Evolutionary conservation across 2,888 invertebrate species (phyloP).

Genomic region (Aphidius colemani): DNA sequence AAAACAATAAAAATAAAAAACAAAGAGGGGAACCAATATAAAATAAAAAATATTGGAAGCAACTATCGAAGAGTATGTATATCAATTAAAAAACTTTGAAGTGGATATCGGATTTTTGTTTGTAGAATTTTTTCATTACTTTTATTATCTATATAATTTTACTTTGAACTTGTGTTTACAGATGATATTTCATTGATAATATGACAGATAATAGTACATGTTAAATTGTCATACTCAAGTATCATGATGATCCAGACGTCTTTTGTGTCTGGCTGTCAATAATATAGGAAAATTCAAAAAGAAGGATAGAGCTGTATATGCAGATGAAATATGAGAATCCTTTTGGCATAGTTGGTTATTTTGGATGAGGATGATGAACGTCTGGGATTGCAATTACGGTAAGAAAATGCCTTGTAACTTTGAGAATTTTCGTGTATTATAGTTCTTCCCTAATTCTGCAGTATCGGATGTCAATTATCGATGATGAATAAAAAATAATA

Average conservation of each 20-base stretch:
- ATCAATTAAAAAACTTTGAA: too few relatives aligned
- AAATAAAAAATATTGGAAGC: neutral
- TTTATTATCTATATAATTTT: too few relatives aligned
- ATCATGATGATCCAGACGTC: slow-evolving; percentile 3
- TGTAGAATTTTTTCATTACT: too few relatives aligned
- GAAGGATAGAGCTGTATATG: neutral
- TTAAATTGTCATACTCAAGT: neutral
- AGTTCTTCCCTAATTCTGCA: too few relatives aligned
- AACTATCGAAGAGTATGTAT: too few relatives aligned
- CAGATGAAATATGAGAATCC: neutral
- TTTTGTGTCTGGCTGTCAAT: neutral
- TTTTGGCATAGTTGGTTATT: too few relatives aligned
- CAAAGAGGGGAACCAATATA: slow-evolving; percentile 23
- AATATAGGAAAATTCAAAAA: neutral
- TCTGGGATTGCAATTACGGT: slow-evolving; percentile 21
- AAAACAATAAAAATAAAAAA: slow-evolving; percentile 18
- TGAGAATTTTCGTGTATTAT: neutral
- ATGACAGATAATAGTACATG: too few relatives aligned
- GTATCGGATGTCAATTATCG: too few relatives aligned
- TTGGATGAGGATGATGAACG: neutral
- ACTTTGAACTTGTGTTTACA: neutral
- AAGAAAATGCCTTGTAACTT: slow-evolving; percentile 11
- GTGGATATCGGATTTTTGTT: too few relatives aligned
- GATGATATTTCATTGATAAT: too few relatives aligned
- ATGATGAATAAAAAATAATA: too few relatives aligned